phyloP scores from a whole-genome alignment of 2,113 vertebrate genomes.

The Hystrix brachyura region DNA sequence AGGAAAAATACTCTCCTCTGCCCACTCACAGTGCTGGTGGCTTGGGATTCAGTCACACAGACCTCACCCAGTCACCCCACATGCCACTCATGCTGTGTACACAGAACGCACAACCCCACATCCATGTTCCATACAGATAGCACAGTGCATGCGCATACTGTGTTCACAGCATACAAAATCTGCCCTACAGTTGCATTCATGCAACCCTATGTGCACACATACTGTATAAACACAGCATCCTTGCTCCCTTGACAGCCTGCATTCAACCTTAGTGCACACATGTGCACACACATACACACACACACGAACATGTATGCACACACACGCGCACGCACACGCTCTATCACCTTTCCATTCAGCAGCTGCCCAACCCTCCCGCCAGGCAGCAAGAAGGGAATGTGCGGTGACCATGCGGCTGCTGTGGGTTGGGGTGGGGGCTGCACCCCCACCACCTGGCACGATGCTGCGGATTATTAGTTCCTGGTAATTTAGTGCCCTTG shows the following conservation, averaged over 20 bases:
- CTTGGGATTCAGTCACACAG: background rate
- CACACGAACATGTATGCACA: too few species aligned
- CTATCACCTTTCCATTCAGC: background rate
- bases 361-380: slow-evolving; percentile 54
- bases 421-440: slow-evolving; percentile 72
- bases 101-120: background rate
- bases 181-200: background rate
- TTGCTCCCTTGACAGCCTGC: background rate
- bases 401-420: slow-evolving; percentile 49
- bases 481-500: slow-evolving; percentile 88
- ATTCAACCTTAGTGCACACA: background rate
- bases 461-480: slow-evolving; percentile 88
- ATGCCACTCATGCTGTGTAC: background rate
- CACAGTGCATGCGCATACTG: background rate
- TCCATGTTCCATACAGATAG: background rate
- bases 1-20: background rate
- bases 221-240: fast-evolving
- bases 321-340: background rate
- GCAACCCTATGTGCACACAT: background rate
- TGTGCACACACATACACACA: background rate
- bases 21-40: background rate
- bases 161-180: background rate
- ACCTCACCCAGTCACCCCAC: background rate
- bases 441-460: slow-evolving; percentile 85
- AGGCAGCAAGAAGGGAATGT: slow-evolving; percentile 62